phyloP scores from a whole-genome alignment of 2,113 vertebrate genomes.

The Sturnira hondurensis region DNA sequence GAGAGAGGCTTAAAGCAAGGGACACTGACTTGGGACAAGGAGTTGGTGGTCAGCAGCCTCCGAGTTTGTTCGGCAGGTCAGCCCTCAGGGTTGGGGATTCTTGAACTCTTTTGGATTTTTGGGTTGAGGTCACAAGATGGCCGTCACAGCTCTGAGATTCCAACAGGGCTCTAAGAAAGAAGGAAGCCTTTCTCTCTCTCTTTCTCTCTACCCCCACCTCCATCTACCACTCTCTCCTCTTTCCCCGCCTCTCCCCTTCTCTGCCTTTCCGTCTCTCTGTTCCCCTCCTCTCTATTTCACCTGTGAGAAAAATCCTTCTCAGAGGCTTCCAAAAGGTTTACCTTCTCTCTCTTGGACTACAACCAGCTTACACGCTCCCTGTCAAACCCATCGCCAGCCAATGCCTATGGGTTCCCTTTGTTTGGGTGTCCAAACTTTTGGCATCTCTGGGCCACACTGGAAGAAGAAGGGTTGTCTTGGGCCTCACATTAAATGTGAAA shows the following conservation, averaged over 20 bases:
- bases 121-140: neutral
- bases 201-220: neutral
- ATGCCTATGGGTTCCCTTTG: too few relatives aligned
- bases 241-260: neutral
- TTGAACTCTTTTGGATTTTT: neutral
- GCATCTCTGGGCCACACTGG: too few relatives aligned
- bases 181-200: neutral
- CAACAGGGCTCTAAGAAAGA: neutral
- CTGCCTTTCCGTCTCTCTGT: neutral
- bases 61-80: neutral
- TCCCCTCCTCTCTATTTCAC: neutral
- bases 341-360: neutral
- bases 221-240: too few relatives aligned
- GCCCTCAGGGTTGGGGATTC: neutral
- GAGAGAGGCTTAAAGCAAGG: neutral
- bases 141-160: neutral
- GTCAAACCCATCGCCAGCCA: neutral
- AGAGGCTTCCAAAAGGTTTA: neutral
- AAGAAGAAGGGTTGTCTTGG: too few relatives aligned
- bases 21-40: neutral
- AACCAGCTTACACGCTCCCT: neutral
- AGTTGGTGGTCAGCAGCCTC: neutral
- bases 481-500: too few relatives aligned
- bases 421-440: too few relatives aligned
- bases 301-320: neutral